Evolutionary conservation across 2,113 vertebrate species (phyloP).

Genomic region (Chinchilla lanigera): DNA sequence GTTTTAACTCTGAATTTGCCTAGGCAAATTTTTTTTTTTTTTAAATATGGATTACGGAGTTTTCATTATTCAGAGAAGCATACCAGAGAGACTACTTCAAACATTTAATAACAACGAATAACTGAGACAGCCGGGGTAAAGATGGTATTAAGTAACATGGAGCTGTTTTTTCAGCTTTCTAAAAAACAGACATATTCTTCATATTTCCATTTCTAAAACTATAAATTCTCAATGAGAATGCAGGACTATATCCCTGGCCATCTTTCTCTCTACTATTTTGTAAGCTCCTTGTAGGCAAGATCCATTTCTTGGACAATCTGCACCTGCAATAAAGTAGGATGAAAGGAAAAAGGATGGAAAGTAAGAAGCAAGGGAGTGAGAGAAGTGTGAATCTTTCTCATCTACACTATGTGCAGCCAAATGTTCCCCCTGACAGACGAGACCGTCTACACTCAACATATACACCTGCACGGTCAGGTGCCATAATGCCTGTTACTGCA

Average conservation of each 20-base stretch:
- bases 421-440: not conserved
- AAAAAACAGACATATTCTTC: not conserved
- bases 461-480: not conserved
- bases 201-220: constrained; percentile 48
- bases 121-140: not conserved
- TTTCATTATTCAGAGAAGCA: constrained; percentile 23
- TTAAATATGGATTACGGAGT: not conserved
- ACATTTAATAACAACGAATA: not conserved
- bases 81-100: constrained; percentile 33
- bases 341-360: not conserved
- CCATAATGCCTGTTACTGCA: not conserved
- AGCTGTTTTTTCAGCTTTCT: constrained; percentile 18
- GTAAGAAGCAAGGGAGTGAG: not conserved
- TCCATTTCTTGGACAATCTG: not conserved
- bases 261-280: not conserved
- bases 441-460: not conserved
- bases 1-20: constrained; percentile 36
- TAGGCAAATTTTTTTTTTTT: not conserved
- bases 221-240: not conserved
- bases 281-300: not conserved
- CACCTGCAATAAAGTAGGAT: not conserved
- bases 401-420: not conserved
- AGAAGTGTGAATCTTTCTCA: not conserved
- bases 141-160: not conserved
- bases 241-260: not conserved